These are phyloP conservation scores for Copidosoma aretas DNA, from an alignment of 2,888 invertebrate species.

Conservation along the genomic window DNA sequence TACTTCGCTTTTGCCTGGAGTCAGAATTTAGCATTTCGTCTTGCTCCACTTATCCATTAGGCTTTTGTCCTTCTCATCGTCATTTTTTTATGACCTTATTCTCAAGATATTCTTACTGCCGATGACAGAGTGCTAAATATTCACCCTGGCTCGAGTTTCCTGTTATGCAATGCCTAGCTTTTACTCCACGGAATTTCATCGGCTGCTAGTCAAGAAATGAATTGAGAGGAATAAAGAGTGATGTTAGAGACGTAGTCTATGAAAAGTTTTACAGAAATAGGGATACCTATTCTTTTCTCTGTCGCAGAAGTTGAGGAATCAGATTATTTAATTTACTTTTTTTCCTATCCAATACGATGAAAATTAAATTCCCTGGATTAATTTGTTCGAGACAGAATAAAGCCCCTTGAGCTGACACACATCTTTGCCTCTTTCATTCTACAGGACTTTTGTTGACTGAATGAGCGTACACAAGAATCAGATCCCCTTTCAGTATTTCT, in stretches of 20 bases:
- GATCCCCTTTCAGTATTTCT: background rate
- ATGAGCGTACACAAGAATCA: conserved; percentile 2
- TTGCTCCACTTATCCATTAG: too few relatives aligned
- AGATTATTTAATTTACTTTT: conserved; percentile 53
- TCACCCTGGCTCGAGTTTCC: conserved; percentile 41
- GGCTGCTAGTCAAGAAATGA: conserved; percentile 7
- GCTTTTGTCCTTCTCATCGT: background rate
- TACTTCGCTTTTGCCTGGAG: conserved; percentile 20
- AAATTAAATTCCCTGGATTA: conserved; percentile 49
- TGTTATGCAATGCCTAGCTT: conserved; percentile 47
- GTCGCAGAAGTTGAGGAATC: conserved; percentile 45
- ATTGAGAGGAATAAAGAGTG: conserved; percentile 6
- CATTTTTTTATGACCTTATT: conserved; percentile 17
- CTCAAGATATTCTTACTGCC: conserved; percentile 31
- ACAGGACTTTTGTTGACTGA: conserved; percentile 26
- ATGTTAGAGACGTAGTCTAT: too few relatives aligned
- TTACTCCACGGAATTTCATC: conserved; percentile 42
- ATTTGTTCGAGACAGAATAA: conserved; percentile 38
- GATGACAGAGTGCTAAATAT: conserved; percentile 42
- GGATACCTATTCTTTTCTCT: conserved; percentile 30
- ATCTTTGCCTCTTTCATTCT: background rate
- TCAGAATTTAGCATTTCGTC: conserved; percentile 22
- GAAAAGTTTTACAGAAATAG: conserved; percentile 13
- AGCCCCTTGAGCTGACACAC: conserved; percentile 19
- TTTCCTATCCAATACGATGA: conserved; percentile 49